A percentile compares a stretch with the other conserved stretches of the same genome.
phyloP scores from a whole-genome alignment of 1,140 invertebrate genomes.

The Leptopilina boulardi region DNA sequence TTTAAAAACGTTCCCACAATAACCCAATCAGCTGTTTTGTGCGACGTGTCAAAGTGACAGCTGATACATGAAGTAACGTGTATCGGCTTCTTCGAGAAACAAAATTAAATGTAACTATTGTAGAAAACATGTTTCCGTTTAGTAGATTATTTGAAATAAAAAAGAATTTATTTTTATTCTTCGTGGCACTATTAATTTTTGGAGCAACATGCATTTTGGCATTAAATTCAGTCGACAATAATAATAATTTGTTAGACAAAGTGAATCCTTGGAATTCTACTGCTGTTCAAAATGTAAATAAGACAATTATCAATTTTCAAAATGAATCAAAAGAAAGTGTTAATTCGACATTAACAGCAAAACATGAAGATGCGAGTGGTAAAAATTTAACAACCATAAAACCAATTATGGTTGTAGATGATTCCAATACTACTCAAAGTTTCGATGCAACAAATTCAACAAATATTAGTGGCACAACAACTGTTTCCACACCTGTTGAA shows the following conservation, averaged over 20 bases:
- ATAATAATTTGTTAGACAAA: not conserved
- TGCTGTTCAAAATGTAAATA: not conserved
- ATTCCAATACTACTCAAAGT: not conserved
- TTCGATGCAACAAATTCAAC: constrained; percentile 61
- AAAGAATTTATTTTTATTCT: not conserved
- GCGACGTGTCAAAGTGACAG: no score
- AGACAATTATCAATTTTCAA: not conserved
- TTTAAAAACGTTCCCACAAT: no score
- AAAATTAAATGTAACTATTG: no score
- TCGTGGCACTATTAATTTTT: not conserved
- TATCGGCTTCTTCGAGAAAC: no score
- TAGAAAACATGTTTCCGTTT: not conserved
- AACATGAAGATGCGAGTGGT: not conserved
- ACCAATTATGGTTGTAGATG: not conserved
- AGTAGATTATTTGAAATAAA: not conserved
- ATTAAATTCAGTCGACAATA: not conserved
- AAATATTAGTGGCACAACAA: constrained; percentile 75
- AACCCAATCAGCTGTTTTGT: no score
- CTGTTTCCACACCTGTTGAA: constrained; percentile 78
- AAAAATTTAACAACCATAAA: not conserved
- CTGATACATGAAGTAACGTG: no score
- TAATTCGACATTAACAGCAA: not conserved
- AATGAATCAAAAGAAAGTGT: not conserved
- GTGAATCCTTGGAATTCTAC: not conserved
- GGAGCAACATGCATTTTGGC: not conserved